A percentile compares a stretch with the other conserved stretches of the same genome.
Conservation (phyloP, 2,888 invertebrate genomes). For the Lottia gigantea region DNA sequence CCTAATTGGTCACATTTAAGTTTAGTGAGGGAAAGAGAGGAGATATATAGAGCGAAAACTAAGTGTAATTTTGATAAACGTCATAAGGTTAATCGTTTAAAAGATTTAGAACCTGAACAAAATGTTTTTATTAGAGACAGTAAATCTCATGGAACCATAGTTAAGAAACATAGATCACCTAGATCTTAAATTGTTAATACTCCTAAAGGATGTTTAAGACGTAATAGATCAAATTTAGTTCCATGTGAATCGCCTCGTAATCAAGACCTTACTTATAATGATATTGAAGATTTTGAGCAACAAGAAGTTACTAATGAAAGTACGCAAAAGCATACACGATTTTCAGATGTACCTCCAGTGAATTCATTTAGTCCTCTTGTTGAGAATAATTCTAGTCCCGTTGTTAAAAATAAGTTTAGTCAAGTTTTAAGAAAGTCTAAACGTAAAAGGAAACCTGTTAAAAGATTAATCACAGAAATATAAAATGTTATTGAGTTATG, state of each 20-base stretch:
- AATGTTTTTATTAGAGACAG: not conserved
- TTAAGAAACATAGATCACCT: not conserved
- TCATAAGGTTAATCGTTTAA: not conserved
- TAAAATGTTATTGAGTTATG: too few relatives aligned
- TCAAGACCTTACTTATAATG: too few relatives aligned
- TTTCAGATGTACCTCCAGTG: too few relatives aligned
- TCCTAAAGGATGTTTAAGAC: not conserved
- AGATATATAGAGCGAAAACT: not conserved
- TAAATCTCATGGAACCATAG: not conserved
- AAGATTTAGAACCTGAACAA: not conserved
- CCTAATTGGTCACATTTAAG: slow-evolving; percentile 19
- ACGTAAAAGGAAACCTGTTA: not conserved
- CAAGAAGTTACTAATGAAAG: too few relatives aligned
- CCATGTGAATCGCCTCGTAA: too few relatives aligned
- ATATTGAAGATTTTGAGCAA: too few relatives aligned
- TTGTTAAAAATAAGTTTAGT: too few relatives aligned
- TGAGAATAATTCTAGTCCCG: too few relatives aligned
- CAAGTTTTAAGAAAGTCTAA: not conserved
- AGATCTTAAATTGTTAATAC: not conserved
- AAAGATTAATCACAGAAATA: not conserved
- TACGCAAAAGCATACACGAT: too few relatives aligned
- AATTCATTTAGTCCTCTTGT: too few relatives aligned
- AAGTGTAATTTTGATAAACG: not conserved
- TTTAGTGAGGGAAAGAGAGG: slow-evolving; percentile 15
- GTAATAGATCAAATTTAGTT: not conserved